These are phyloP conservation scores for Hypomesus transpacificus DNA, from an alignment of 2,113 vertebrate genomes.

Conservation along the genomic window DNA sequence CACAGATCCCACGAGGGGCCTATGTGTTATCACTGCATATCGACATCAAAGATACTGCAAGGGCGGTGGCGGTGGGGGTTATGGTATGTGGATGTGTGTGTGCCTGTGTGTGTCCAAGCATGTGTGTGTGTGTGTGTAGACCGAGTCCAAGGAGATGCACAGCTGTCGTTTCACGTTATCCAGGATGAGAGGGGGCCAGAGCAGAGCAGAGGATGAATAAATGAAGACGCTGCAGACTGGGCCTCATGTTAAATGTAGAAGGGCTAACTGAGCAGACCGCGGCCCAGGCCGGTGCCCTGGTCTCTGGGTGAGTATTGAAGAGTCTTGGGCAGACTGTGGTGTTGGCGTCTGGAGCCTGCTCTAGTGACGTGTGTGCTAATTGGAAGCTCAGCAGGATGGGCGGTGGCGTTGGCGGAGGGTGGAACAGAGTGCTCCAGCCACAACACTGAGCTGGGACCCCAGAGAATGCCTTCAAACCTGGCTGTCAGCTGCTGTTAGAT, in stretches of 20 bases:
- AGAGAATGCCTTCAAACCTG: constrained; percentile 89
- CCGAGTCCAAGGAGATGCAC: constrained; percentile 50
- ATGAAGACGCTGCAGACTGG: constrained; percentile 65
- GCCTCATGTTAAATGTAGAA: constrained; percentile 87
- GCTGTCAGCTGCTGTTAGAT: constrained; percentile 95
- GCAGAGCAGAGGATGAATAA: constrained; percentile 60
- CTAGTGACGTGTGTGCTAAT: constrained; percentile 77
- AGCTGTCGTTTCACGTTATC: constrained; percentile 70
- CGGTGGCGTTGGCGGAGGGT: constrained; percentile 74
- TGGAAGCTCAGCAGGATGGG: constrained; percentile 60
- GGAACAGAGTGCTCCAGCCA: constrained; percentile 79
- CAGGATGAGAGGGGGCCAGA: constrained; percentile 38
- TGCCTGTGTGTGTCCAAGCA: background rate
- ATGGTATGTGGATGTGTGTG: background rate
- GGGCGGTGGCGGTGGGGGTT: background rate
- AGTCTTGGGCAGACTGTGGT: constrained; percentile 56
- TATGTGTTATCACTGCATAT: constrained; percentile 3
- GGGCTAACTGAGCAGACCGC: constrained; percentile 83
- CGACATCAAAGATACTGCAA: background rate
- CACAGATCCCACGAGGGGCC: background rate
- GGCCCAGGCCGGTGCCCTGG: constrained; percentile 80
- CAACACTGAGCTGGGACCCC: constrained; percentile 79
- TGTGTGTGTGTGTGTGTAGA: background rate
- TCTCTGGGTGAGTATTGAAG: constrained; percentile 83
- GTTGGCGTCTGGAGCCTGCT: constrained; percentile 58